Evolutionary conservation across 1,140 invertebrate species (phyloP).

Genomic region (Elysia chlorotica): DNA sequence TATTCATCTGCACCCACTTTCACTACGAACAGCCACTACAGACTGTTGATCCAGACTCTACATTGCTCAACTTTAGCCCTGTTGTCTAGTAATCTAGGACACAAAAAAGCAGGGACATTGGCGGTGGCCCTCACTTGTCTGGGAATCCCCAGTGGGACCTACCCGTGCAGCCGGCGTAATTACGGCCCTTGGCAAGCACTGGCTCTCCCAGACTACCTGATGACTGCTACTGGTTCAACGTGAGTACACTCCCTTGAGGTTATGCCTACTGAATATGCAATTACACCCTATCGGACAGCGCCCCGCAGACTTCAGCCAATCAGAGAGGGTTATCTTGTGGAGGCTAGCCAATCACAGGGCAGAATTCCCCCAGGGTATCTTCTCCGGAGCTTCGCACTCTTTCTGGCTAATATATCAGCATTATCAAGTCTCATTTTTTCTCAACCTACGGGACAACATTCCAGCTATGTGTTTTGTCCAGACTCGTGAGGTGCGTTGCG

Average conservation of each 20-base stretch:
- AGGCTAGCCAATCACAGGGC: conserved; percentile 30
- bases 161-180: conserved; percentile 24
- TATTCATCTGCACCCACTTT: too few relatives aligned
- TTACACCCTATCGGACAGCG: conserved; percentile 23
- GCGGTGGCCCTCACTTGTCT: too few relatives aligned
- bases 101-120: too few relatives aligned
- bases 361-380: conserved; percentile 11
- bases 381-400: conserved; percentile 5
- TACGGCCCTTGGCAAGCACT: conserved; percentile 21
- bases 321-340: too few relatives aligned
- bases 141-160: conserved; percentile 1
- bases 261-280: conserved; percentile 28
- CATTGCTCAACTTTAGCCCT: too few relatives aligned
- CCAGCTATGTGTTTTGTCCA: too few relatives aligned
- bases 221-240: conserved; percentile 22
- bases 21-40: too few relatives aligned
- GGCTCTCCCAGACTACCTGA: conserved; percentile 25
- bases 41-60: too few relatives aligned
- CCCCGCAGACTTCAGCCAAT: too few relatives aligned
- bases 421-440: conserved; percentile 33
- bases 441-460: conserved; percentile 22
- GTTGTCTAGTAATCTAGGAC: too few relatives aligned
- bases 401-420: conserved; percentile 31
- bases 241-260: conserved; percentile 26
- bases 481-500: too few relatives aligned